Evolutionary conservation across 2,888 invertebrate species (phyloP), one percentile per base, ranked within the genome.

Genomic region (Eledone cirrhosa): DNA sequence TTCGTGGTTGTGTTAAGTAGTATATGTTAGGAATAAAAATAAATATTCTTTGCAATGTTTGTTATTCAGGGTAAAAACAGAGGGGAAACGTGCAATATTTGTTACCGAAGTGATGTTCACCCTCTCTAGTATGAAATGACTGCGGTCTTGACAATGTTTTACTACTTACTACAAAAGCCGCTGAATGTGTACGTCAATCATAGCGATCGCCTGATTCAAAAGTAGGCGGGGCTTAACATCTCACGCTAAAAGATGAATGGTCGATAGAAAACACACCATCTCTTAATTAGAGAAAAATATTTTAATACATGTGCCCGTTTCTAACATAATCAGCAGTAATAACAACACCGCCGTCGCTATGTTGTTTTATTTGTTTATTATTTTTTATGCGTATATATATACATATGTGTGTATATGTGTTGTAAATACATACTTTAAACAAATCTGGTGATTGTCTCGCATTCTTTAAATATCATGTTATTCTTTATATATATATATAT

Each of bases 181-280:
- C 41, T 31, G 72, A 31, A 24, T 22, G 63, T 19, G 29, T 67
- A 67, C 72, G 72, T 72, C 69, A 69, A 69, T 69, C 69, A 69
- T 2, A 41, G 22, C 72, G 33, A 72, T 72, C 31, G 31, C 31
- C 24, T 31, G 72, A 41, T 41, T 41, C 41, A 31, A 72, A 72
- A 72, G 72, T 72, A 22, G 72, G 72, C 72, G 72, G 72, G 7
- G 29, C 72, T 16, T 41, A n/a, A 4, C 7, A 22, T n/a, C 72
- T 41, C 33, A 24, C 41, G 72, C 72, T 72, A 72, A 72, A 72
- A 72, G 72, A 72, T 72, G 72, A 72, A 72, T 72, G 72, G 72
- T 33, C 41, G n/a, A 72, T n/a, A 72, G 72, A 72, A 72, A 72
- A 72, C 72, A 72, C 33, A 41, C 72, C 41, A 72, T 72, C 33